A percentile compares a stretch with the other conserved stretches of the same genome.
Conservation (phyloP, 2,888 invertebrate genomes). For the Nomada lathburiana region DNA sequence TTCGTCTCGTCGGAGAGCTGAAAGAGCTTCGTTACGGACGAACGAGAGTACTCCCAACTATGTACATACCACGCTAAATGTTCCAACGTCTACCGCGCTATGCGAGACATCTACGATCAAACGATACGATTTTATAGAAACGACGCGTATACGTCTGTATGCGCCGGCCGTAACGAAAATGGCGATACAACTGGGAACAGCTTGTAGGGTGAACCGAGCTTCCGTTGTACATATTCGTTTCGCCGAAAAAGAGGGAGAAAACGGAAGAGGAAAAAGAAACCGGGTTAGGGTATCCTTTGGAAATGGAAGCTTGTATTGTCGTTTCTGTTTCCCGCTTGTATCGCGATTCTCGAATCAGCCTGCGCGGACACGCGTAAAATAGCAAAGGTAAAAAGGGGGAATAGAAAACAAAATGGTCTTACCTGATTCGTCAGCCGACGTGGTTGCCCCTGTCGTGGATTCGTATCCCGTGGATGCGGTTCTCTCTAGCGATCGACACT, state of each 20-base stretch:
- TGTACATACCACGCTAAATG: conserved; percentile 49
- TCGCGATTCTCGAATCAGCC: conserved; percentile 13
- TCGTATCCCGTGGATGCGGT: conserved; percentile 48
- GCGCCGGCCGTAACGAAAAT: conserved; percentile 7
- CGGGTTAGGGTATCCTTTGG: no score
- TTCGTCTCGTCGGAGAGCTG: neutral
- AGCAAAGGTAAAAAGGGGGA: conserved; percentile 42
- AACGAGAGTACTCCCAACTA: conserved; percentile 61
- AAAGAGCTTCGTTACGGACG: conserved; percentile 34
- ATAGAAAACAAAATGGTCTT: conserved; percentile 58
- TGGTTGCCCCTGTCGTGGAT: conserved; percentile 37
- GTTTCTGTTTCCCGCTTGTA: conserved; percentile 2
- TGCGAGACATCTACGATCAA: conserved; percentile 47
- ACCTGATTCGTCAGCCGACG: conserved; percentile 63
- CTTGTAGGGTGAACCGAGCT: neutral
- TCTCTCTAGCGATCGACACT: conserved; percentile 73
- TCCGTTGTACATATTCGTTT: neutral
- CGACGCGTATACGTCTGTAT: conserved; percentile 28
- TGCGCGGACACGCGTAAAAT: conserved; percentile 22
- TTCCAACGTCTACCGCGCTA: conserved; percentile 57
- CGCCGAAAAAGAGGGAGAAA: neutral
- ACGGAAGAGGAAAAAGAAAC: no score
- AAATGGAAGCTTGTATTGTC: conserved; percentile 14
- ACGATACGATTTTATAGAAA: conserved; percentile 40
- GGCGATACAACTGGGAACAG: neutral